A percentile compares a stretch with the other conserved stretches of the same genome.
Conservation (phyloP, 1,140 invertebrate genomes). For the Ceratoteleas bidentatus region DNA sequence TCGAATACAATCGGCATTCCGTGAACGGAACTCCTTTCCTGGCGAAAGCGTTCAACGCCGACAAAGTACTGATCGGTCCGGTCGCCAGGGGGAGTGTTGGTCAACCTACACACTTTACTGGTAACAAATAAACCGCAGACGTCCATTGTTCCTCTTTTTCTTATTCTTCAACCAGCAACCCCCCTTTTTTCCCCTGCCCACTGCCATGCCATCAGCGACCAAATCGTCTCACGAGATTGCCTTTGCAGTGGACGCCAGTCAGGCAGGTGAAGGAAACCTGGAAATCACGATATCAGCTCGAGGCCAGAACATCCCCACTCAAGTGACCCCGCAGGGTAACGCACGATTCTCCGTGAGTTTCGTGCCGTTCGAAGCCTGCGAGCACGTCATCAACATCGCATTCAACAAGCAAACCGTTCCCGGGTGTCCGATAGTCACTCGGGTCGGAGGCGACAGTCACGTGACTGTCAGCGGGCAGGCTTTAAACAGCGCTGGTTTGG, state of each 20-base stretch:
- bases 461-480: constrained; percentile 87
- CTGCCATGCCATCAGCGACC: too few relatives aligned
- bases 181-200: too few relatives aligned
- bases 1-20: constrained; percentile 94
- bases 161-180: too few relatives aligned
- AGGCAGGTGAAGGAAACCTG: constrained; percentile 98
- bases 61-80: constrained; percentile 91
- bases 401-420: constrained; percentile 95
- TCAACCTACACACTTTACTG: constrained; percentile 93
- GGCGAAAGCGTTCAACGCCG: constrained; percentile 96
- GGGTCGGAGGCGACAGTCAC: constrained; percentile 87
- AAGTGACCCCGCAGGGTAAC: constrained; percentile 96
- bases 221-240: neutral
- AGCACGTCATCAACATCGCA: constrained; percentile 97
- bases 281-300: constrained; percentile 98
- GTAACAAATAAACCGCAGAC: constrained; percentile 69
- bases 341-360: constrained; percentile 97
- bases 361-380: constrained; percentile 94
- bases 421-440: constrained; percentile 90
- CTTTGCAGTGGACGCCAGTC: constrained; percentile 92
- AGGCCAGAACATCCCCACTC: constrained; percentile 96
- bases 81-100: constrained; percentile 91
- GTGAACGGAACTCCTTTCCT: constrained; percentile 95
- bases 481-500: constrained; percentile 84
- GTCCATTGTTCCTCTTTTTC: too few relatives aligned